Evolutionary conservation across 2,113 vertebrate species (phyloP), one percentile per base, ranked within the genome.

Genomic region (Triplophysa rosa): DNA sequence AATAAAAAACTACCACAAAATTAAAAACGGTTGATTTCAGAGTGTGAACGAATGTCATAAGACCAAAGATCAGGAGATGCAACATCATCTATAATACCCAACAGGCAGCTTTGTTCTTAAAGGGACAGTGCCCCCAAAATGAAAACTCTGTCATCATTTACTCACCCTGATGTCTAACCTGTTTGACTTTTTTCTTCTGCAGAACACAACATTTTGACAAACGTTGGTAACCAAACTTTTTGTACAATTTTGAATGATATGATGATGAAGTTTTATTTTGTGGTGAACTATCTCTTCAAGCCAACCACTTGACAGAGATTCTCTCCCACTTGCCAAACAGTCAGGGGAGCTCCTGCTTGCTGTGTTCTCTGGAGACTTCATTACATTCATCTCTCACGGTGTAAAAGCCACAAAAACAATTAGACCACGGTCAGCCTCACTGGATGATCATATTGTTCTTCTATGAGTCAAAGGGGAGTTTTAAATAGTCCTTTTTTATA

Each of bases 41-140:
- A 71, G 73, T 26, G 70, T 67, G 76, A 49, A 52, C 49, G 24
- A 66, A 45, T 68, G 75, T 82, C 78, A 77, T 77, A 58, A 83
- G 84, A 80, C 82, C 65, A 49, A 68, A 78, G 77, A 67, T 82
- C 66, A 67, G 42, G 74, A 81, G 67, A 86, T 72, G 77, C 71
- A 85, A 76, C 78, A 61, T 47, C 67, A 69, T 73, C 65, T 69
- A 4, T 29, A 29, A 66, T 54, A 68, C 63, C 78, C 65, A 80
- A 70, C 24, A 59, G 52, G 42, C 62, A 26, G 14, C 24, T 81
- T 45, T 54, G 19, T 66, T 61, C 67, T 67, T 56, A 12, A 66
- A 66, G 67, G 45, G 52, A 73, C 64, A 71, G 17, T 21, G 19
- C 26, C 74, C 40, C 59, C 66, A 65, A 68, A 19, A 16, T 19